Conservation (phyloP, 2,113 vertebrate species). For the Indri indri region DNA sequence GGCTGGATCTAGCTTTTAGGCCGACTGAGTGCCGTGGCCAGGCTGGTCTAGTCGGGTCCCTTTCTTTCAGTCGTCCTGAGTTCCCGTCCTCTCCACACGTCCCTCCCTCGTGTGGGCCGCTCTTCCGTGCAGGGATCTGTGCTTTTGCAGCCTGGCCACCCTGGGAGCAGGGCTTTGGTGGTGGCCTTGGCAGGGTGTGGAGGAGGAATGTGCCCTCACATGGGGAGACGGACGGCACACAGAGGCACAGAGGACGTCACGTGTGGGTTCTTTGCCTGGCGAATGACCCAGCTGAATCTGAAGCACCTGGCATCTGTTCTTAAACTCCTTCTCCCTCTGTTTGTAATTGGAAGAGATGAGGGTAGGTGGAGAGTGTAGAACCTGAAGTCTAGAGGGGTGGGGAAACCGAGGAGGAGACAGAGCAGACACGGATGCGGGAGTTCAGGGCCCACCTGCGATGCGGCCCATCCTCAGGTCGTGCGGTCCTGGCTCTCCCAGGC, state of each 20-base stretch:
- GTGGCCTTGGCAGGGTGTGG: rapidly evolving
- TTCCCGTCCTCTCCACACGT: rapidly evolving
- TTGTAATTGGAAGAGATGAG: neutral
- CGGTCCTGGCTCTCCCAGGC: neutral
- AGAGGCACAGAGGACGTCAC: neutral
- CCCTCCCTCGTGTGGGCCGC: neutral
- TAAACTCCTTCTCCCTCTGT: neutral
- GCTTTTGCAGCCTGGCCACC: neutral
- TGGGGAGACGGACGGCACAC: neutral
- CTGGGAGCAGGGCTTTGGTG: neutral
- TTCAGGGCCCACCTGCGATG: neutral
- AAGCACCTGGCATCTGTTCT: neutral
- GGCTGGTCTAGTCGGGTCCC: neutral
- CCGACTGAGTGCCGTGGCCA: neutral
- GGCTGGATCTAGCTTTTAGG: too few species aligned
- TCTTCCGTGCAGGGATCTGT: neutral
- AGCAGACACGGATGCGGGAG: neutral
- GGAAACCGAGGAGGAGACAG: too few species aligned
- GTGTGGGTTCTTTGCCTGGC: neutral
- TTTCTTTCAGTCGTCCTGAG: neutral
- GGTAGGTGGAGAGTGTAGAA: neutral
- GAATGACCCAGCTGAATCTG: neutral
- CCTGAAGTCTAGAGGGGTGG: too few species aligned
- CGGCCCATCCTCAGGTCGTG: neutral
- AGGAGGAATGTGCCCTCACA: neutral